These are phyloP conservation scores for Heterocephalus glaber DNA, from an alignment of 2,113 vertebrate species.

Conservation along the genomic window DNA sequence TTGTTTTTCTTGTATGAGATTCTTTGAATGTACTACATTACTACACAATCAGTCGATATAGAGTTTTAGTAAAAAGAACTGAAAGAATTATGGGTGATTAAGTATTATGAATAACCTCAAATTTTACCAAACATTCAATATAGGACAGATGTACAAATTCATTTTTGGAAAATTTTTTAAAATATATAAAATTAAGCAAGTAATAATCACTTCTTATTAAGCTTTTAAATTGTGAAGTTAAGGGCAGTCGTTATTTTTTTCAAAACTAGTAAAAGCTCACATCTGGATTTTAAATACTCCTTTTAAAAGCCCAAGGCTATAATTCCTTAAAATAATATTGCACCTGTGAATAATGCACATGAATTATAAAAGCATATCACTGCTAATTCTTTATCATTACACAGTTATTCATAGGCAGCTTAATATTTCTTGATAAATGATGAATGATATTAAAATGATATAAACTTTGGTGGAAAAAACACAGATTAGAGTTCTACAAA, in stretches of 20 bases:
- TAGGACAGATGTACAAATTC: conserved; percentile 47
- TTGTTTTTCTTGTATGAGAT: neutral
- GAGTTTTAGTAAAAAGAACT: conserved; percentile 2
- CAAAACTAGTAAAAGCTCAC: conserved; percentile 54
- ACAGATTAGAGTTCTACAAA: neutral
- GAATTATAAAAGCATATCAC: conserved; percentile 1
- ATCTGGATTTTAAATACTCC: conserved; percentile 60
- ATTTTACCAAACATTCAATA: neutral
- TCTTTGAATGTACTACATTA: neutral
- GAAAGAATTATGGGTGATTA: conserved; percentile 1
- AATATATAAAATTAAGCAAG: conserved; percentile 34
- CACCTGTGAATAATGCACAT: conserved; percentile 41
- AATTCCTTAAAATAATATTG: conserved; percentile 39
- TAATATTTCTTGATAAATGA: neutral
- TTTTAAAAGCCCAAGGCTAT: conserved; percentile 5
- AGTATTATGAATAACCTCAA: neutral
- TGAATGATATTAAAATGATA: neutral
- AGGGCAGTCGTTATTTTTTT: neutral
- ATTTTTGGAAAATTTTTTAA: neutral
- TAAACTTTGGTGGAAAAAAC: neutral
- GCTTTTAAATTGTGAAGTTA: conserved; percentile 39
- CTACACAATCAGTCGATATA: neutral
- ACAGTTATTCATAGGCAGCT: neutral
- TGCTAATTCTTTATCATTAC: neutral
- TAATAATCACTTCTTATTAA: conserved; percentile 54